Evolutionary conservation across 2,888 invertebrate genomes (phyloP).

Genomic region (Polydesmus complanatus): DNA sequence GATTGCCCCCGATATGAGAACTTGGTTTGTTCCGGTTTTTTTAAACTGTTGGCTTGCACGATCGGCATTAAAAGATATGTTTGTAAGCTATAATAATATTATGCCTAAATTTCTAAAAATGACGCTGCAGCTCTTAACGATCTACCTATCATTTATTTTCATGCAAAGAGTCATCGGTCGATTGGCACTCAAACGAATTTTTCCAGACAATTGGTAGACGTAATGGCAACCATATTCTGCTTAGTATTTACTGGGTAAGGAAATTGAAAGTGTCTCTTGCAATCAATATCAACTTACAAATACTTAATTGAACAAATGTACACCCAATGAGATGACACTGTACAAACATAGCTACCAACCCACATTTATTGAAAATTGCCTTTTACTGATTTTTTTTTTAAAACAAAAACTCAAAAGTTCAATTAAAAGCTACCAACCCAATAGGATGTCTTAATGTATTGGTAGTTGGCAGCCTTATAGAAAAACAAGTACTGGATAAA

Average conservation of each 20-base stretch:
- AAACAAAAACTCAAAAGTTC: no score
- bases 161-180: constrained; percentile 30
- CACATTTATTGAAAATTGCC: no score
- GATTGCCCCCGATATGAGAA: neutral
- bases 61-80: constrained; percentile 35
- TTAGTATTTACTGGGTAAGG: constrained; percentile 32
- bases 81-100: constrained; percentile 25
- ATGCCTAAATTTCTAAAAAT: no score
- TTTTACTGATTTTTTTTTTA: no score
- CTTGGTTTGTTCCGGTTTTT: constrained; percentile 36
- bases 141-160: constrained; percentile 28
- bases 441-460: no score
- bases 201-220: constrained; percentile 31
- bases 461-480: no score
- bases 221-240: constrained; percentile 31
- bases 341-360: no score
- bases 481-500: no score
- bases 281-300: neutral
- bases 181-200: constrained; percentile 31
- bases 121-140: neutral
- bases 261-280: no score
- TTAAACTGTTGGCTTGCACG: constrained; percentile 39
- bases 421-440: no score
- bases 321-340: no score
- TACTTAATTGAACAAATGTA: neutral